These are phyloP conservation scores for Myiotriccus ornatus DNA, from an alignment of 2,797 vertebrate species.

Conservation along the genomic window DNA sequence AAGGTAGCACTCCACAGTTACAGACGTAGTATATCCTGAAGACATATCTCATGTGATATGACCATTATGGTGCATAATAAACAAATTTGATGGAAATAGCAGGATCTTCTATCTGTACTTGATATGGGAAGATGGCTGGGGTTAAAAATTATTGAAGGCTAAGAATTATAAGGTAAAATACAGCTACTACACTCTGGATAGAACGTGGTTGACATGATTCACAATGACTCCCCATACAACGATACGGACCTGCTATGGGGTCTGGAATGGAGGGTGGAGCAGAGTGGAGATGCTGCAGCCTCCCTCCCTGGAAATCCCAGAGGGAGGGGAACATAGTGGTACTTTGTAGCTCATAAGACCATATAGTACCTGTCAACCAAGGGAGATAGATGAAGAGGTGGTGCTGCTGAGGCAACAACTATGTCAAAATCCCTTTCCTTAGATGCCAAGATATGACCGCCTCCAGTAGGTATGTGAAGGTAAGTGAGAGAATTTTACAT, in stretches of 20 bases:
- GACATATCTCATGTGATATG: neutral
- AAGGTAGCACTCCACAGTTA: neutral
- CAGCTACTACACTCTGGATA: neutral
- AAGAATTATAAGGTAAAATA: neutral
- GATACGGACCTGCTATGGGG: neutral
- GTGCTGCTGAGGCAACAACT: neutral
- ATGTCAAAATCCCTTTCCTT: neutral
- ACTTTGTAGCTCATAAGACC: neutral
- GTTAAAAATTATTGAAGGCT: neutral
- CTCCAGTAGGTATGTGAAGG: neutral
- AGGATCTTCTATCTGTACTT: neutral
- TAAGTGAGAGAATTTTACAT: neutral
- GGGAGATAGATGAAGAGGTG: neutral
- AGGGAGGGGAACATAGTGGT: neutral
- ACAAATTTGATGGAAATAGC: neutral
- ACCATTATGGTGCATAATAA: neutral
- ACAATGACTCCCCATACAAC: neutral
- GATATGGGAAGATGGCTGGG: neutral
- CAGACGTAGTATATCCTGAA: neutral
- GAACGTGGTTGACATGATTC: neutral
- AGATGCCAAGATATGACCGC: neutral
- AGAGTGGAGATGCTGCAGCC: neutral
- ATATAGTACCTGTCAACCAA: neutral
- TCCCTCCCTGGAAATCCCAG: neutral
- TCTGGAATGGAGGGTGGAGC: neutral